These are phyloP conservation scores for Ridgeia piscesae DNA, from an alignment of 1,140 invertebrate species.

Conservation along the genomic window DNA sequence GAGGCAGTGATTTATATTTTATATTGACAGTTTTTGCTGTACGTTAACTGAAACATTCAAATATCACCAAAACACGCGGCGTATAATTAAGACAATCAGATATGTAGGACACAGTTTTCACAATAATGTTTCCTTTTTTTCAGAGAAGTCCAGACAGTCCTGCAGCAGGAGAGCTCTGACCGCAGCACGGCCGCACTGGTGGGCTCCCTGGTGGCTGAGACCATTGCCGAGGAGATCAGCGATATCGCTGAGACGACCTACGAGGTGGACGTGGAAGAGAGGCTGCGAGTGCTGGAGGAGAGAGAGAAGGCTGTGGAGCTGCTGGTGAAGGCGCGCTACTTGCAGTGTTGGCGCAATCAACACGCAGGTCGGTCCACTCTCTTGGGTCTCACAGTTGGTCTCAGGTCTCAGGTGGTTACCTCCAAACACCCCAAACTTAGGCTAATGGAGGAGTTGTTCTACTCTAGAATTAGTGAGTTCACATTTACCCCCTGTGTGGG, in stretches of 20 bases:
- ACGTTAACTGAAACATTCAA: too few relatives aligned
- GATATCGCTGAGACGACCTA: conserved; percentile 41
- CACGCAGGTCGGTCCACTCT: conserved; percentile 21
- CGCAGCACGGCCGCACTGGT: background rate
- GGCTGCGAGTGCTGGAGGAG: conserved; percentile 42
- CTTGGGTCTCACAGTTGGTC: too few relatives aligned
- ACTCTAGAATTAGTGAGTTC: too few relatives aligned
- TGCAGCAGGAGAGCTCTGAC: background rate
- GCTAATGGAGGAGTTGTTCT: too few relatives aligned
- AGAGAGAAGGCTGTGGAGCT: conserved; percentile 38
- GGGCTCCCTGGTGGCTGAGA: conserved; percentile 32
- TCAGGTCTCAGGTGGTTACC: too few relatives aligned
- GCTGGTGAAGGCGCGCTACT: conserved; percentile 33
- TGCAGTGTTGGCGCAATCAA: conserved; percentile 39
- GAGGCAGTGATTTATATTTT: too few relatives aligned
- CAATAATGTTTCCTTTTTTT: conserved; percentile 23
- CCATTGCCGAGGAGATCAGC: background rate
- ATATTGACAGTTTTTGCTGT: too few relatives aligned
- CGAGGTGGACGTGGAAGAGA: conserved; percentile 44
- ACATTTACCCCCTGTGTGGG: too few relatives aligned
- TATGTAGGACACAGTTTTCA: background rate
- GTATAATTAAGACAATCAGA: background rate
- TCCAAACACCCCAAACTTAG: too few relatives aligned
- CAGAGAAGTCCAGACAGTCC: conserved; percentile 35
- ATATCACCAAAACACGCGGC: too few relatives aligned